Percentiles rank a stretch among this genome's conserved stretches.
phyloP scores from a whole-genome alignment of 2,797 vertebrate genomes.

The Thunnus albacares region DNA sequence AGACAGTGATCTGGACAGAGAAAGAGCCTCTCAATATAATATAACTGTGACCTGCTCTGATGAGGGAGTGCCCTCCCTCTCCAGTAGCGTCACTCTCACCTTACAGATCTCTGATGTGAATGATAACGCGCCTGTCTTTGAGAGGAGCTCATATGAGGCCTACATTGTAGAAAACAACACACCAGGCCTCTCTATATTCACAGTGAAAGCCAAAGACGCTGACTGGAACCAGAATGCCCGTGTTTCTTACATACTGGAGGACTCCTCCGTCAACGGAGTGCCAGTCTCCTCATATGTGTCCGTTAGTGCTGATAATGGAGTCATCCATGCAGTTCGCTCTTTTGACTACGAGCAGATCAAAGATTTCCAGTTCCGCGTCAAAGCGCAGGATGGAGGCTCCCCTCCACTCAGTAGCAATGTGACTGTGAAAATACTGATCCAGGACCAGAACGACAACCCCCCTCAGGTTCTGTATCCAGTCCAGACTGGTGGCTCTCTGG shows the following conservation, averaged over 20 bases:
- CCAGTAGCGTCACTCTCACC: conserved; percentile 75
- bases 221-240: conserved; percentile 84
- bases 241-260: conserved; percentile 80
- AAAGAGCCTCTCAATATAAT: conserved; percentile 76
- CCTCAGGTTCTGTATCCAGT: conserved; percentile 72
- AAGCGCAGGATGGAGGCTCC: conserved; percentile 74
- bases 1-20: conserved; percentile 77
- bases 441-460: conserved; percentile 81
- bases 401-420: conserved; percentile 74
- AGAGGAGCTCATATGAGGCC: conserved; percentile 74
- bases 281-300: conserved; percentile 77
- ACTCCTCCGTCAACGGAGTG: conserved; percentile 74
- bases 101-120: conserved; percentile 80
- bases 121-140: conserved; percentile 85
- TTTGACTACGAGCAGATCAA: conserved; percentile 85
- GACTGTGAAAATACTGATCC: conserved; percentile 63
- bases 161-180: conserved; percentile 85
- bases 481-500: conserved; percentile 59
- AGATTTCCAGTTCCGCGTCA: conserved; percentile 74
- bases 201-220: conserved; percentile 79
- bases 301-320: conserved; percentile 83
- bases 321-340: conserved; percentile 84
- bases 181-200: conserved; percentile 83
- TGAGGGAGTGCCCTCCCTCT: conserved; percentile 76
- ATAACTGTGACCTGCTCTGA: conserved; percentile 82